These are phyloP conservation scores for Dermatemys mawii DNA, from an alignment of 2,113 vertebrate genomes.

Conservation along the genomic window DNA sequence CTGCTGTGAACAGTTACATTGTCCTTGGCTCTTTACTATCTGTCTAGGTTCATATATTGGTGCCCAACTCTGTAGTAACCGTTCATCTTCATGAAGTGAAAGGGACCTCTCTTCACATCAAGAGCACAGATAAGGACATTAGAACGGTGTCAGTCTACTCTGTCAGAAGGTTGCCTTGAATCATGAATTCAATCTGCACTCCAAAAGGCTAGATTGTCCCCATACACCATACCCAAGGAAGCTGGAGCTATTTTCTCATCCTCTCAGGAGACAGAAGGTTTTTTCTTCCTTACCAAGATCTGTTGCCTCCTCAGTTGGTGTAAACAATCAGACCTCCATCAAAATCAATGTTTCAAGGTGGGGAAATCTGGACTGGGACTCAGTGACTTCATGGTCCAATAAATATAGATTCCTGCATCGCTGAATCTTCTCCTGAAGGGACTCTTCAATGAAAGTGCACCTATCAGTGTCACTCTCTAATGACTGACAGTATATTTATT, in stretches of 20 bases:
- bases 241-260: neutral
- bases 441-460: neutral
- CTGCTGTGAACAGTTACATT: neutral
- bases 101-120: accelerated
- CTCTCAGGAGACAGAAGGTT: neutral
- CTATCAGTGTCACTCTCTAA: neutral
- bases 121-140: neutral
- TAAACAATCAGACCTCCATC: neutral
- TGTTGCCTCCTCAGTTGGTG: accelerated
- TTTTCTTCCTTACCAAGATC: neutral
- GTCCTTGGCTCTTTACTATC: neutral
- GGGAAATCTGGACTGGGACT: neutral
- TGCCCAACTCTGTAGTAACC: neutral
- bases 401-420: accelerated
- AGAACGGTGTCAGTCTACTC: neutral
- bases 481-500: neutral
- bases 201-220: neutral
- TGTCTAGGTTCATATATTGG: neutral
- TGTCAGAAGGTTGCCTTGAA: neutral
- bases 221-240: neutral
- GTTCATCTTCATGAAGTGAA: neutral
- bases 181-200: neutral
- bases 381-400: neutral
- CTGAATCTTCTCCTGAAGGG: neutral
- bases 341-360: neutral